Percentiles rank a stretch among this genome's conserved stretches.
These are phyloP conservation scores for Pterobdella sp. DNA, from an alignment of 2,888 invertebrate genomes.

Conservation along the genomic window DNA sequence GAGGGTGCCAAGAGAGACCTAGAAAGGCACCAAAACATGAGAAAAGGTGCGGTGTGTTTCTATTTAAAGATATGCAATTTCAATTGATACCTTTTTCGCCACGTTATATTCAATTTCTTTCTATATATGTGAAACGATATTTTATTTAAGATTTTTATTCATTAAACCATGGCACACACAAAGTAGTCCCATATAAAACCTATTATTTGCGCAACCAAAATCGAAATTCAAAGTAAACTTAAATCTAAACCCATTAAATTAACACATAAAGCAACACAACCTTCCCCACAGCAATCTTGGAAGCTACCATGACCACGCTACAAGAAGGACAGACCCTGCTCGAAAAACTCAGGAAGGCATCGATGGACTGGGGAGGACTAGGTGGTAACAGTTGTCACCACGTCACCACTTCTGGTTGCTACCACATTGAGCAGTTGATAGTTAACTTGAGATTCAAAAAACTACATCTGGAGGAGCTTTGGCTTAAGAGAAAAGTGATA, in stretches of 20 bases:
- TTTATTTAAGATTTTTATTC: no score
- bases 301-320: conserved; percentile 69
- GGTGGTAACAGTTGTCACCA: conserved; percentile 61
- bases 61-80: no score
- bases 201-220: no score
- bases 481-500: conserved; percentile 58
- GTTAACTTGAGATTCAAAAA: conserved; percentile 58
- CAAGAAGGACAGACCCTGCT: conserved; percentile 70
- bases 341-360: conserved; percentile 66
- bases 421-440: conserved; percentile 53
- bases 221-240: no score
- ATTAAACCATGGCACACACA: no score
- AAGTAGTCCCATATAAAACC: no score
- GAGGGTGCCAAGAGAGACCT: conserved; percentile 65
- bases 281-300: conserved; percentile 58
- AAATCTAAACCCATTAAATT: not conserved
- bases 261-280: not conserved
- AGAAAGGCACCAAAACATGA: conserved; percentile 64
- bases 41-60: conserved; percentile 44
- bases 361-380: conserved; percentile 53
- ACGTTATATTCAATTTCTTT: no score
- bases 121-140: no score
- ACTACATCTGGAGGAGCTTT: conserved; percentile 61
- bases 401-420: conserved; percentile 53
- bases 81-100: no score